Evolutionary conservation across 2,113 vertebrate genomes (phyloP).

Genomic region (Choloepus hoffmanni): DNA sequence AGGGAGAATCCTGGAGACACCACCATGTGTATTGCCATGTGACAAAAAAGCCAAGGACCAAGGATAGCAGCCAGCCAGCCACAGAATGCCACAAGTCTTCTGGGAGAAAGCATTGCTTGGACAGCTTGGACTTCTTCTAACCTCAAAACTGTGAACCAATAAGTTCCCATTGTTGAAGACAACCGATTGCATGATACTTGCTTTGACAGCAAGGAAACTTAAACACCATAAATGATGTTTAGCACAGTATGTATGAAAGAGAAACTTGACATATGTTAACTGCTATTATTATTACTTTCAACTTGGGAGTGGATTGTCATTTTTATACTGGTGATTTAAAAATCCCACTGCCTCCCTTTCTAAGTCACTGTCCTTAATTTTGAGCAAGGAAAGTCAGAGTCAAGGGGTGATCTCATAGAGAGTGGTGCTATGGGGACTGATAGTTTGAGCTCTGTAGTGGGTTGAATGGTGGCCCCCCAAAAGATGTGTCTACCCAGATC

Average conservation of each 20-base stretch:
- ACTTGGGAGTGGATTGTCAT: background rate
- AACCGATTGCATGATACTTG: no score
- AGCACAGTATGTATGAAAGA: background rate
- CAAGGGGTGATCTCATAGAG: background rate
- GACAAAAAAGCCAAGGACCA: no score
- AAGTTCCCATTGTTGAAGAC: no score
- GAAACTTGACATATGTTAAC: background rate
- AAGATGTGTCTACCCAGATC: background rate
- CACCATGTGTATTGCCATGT: no score
- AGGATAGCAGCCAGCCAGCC: no score
- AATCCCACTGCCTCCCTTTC: background rate
- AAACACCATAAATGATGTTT: background rate
- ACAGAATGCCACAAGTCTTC: no score
- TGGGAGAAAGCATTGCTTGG: no score
- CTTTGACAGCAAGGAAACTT: no score
- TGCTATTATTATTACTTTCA: constrained; percentile 39
- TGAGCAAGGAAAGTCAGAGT: background rate
- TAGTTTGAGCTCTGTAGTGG: background rate
- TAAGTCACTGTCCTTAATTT: background rate
- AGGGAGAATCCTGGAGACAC: no score
- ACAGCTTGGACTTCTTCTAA: no score
- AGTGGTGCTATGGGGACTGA: no score
- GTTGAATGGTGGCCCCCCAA: background rate
- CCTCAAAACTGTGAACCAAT: no score
- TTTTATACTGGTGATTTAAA: background rate